Base-by-base conservation (phyloP, 1,140 invertebrate genomes). In the Lordiphosa mommai region DNA sequence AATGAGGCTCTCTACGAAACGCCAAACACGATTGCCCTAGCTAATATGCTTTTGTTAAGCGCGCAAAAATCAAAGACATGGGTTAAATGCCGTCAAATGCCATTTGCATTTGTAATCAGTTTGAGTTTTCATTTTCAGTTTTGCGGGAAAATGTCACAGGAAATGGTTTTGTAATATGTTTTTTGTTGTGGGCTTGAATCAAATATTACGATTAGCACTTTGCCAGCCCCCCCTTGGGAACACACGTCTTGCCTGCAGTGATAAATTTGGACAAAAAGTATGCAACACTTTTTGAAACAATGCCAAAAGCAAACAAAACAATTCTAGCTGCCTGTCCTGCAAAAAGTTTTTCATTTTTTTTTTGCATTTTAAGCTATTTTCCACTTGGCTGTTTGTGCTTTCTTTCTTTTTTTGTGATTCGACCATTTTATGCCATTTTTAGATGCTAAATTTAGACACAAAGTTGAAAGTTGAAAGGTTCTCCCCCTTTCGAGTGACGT, bases 391-490 rank as follows among this genome's bases (percentile, higher is more conserved):
- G 29, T 33, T 32, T 47, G 10, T 30, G 14, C 14, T 44, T 65
- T 37, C 29, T 36, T 36, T 27, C 48, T 50, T 68, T 68, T 72
- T 69, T 69, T 73, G n/a, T n/a, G n/a, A 55, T 30, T 34, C 6
- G 1, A 3, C 44, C 13, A 27, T 32, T 23, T 43, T 27, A 33
- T 47, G 29, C 8, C 44, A 47, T 47, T 47, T 33, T 47, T 47
- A 47, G 44, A 30, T 10, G 12, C 32, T 49, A 84, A 64, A 58
- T 71, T 64, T 80, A 80, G 76, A 4, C 13, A 32, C 41, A 76
- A 82, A 84, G 76, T 82, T 80, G 52, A 80, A 80, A 79, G 73
- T 79, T 79, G 74, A 79, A 37, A 61, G 49, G 48, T n/a, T 38
- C 38, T 40, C 53, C 48, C 43, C 10, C 38, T 29, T 10, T 27